phyloP scores from a whole-genome alignment of 2,113 vertebrate species.

The Gymnocephalus cernua region DNA sequence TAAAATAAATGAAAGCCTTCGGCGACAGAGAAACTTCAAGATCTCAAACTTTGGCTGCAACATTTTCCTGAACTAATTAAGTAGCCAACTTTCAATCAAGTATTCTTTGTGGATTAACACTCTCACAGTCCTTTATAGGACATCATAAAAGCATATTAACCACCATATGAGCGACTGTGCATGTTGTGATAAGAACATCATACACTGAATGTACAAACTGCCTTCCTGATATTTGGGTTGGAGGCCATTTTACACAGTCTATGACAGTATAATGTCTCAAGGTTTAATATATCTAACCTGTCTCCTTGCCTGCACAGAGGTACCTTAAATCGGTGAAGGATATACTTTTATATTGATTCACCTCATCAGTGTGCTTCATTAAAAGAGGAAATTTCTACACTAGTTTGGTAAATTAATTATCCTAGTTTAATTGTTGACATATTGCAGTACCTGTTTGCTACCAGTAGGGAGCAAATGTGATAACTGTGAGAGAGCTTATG shows the following conservation, averaged over 20 bases:
- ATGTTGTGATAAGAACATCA: background rate
- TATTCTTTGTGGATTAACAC: slow-evolving; percentile 8
- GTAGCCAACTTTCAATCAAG: slow-evolving; percentile 18
- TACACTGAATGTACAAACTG: background rate
- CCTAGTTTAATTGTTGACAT: background rate
- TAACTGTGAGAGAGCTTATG: background rate
- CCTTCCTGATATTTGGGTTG: background rate
- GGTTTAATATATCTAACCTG: background rate
- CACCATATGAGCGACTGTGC: background rate
- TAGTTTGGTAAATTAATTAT: background rate
- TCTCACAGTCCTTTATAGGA: background rate
- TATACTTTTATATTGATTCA: background rate
- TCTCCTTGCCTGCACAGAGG: background rate
- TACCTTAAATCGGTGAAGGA: background rate
- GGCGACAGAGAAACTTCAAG: background rate
- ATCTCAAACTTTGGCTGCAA: slow-evolving; percentile 4
- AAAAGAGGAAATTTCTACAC: background rate
- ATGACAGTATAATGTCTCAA: background rate
- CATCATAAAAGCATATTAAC: background rate
- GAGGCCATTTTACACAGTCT: background rate
- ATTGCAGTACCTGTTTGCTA: background rate
- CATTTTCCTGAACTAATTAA: slow-evolving; percentile 5
- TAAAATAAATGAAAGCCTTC: slow-evolving; percentile 23
- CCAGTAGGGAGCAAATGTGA: slow-evolving; percentile 23
- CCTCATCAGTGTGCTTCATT: background rate